Evolutionary conservation across 2,888 invertebrate genomes (phyloP).

Genomic region (Caenorhabditis sp.): DNA sequence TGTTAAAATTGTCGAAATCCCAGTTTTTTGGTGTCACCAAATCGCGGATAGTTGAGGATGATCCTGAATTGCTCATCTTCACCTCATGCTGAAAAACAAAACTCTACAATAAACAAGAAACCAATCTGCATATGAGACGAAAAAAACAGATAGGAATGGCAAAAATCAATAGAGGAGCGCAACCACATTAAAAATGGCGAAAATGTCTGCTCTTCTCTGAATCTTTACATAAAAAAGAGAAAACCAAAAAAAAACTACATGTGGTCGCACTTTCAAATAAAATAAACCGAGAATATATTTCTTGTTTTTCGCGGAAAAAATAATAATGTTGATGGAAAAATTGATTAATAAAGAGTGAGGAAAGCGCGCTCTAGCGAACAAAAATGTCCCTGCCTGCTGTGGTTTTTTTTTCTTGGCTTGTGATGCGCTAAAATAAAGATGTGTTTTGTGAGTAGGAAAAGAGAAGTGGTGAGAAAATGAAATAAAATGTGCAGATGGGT

Average conservation of each 20-base stretch:
- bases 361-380: not conserved
- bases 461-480: not conserved
- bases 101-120: not conserved
- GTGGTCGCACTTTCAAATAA: not conserved
- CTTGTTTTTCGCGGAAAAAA: not conserved
- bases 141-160: not conserved
- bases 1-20: conserved; percentile 33
- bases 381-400: not conserved
- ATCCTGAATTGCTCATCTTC: conserved; percentile 19
- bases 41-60: conserved; percentile 46
- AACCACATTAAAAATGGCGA: not conserved
- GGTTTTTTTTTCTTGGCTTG: not conserved
- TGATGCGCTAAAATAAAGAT: not conserved
- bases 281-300: not conserved
- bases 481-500: not conserved
- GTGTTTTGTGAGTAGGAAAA: not conserved
- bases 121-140: too few species aligned
- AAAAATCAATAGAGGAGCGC: not conserved
- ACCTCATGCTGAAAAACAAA: conserved; percentile 13
- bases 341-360: not conserved
- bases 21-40: conserved; percentile 48
- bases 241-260: not conserved
- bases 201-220: not conserved
- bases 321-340: not conserved
- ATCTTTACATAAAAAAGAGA: not conserved